Evolutionary conservation across 2,888 invertebrate species (phyloP), one percentile per base, ranked within the genome.

Genomic region (Aricia artaxerxes): DNA sequence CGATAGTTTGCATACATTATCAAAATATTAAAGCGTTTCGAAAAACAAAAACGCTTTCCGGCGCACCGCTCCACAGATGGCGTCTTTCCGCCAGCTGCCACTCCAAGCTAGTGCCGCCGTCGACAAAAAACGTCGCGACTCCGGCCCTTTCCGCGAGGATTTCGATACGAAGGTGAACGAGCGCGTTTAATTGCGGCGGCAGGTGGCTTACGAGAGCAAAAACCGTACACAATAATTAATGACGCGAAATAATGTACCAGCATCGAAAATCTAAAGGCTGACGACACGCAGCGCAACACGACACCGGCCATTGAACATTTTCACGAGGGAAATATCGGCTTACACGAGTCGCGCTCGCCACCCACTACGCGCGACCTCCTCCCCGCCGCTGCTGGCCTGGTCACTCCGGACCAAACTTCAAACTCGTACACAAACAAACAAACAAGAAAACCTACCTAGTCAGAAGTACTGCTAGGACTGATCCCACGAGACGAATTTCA

Each of bases 191-290:
- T 92, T 92, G 91, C 91, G 84, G 83, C 88, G 89, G 91, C 94
- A 93, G 94, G 94, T 93, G 93, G 92, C 91, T 87, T 91, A 90
- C 88, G 90, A 87, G 89, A 86, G 85, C 85, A 92, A 92, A 90
- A 87, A 85, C 86, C 85, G 86, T 87, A 90, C 87, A 90, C 88
- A 89, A 94, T 94, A 94, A 94, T 94, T 94, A 93, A 91, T 90
- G 93, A 92, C 89, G 92, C 91, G 93, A 91, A 92, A 94, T 93
- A 94, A 94, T 94, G 93, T 88, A 90, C 94, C 92, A 89, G 92
- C 92, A 93, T 92, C 93, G 92, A 94, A 94, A 93, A 93, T 93
- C 92, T 91, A 92, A 92, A 94, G 92, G 88, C 87, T 89, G 83
- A 82, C 82, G 84, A 88, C 90, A 90, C 90, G 90, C 89, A 90